A percentile compares a stretch with the other conserved stretches of the same genome.
phyloP scores from a whole-genome alignment of 1,140 invertebrate genomes.

The Drosophila rufa region DNA sequence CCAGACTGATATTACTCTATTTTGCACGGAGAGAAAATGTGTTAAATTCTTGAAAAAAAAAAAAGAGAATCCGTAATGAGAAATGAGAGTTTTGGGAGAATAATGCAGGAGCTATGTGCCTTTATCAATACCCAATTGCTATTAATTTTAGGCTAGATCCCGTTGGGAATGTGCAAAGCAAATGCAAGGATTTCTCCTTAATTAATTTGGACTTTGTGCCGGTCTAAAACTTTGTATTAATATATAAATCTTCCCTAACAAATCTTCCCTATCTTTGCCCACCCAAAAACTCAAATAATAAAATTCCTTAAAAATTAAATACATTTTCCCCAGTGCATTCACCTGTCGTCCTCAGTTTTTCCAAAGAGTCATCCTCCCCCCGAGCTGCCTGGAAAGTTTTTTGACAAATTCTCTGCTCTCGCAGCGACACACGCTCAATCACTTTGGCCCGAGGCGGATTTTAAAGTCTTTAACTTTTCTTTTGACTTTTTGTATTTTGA shows the following conservation, averaged over 20 bases:
- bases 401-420: slow-evolving; percentile 62
- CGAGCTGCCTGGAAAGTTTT: slow-evolving; percentile 32
- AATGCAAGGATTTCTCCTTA: no score
- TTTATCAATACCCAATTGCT: no score
- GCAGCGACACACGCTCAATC: slow-evolving; percentile 70
- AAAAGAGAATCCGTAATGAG: no score
- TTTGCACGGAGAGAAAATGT: slow-evolving; percentile 7
- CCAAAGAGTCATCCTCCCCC: slow-evolving; percentile 36
- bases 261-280: background rate
- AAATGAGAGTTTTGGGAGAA: no score
- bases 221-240: no score
- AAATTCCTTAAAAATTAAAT: background rate
- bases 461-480: slow-evolving; percentile 83
- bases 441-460: slow-evolving; percentile 72
- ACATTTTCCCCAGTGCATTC: slow-evolving; percentile 21
- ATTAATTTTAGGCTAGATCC: no score
- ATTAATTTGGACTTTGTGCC: no score
- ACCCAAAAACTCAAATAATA: background rate
- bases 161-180: no score
- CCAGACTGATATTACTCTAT: slow-evolving; percentile 1
- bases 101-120: no score
- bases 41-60: background rate
- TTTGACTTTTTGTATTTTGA: slow-evolving; percentile 73
- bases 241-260: background rate
- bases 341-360: slow-evolving; percentile 51